Evolutionary conservation across 2,888 invertebrate species (phyloP).

Genomic region (Zaprionus obscuricornis): DNA sequence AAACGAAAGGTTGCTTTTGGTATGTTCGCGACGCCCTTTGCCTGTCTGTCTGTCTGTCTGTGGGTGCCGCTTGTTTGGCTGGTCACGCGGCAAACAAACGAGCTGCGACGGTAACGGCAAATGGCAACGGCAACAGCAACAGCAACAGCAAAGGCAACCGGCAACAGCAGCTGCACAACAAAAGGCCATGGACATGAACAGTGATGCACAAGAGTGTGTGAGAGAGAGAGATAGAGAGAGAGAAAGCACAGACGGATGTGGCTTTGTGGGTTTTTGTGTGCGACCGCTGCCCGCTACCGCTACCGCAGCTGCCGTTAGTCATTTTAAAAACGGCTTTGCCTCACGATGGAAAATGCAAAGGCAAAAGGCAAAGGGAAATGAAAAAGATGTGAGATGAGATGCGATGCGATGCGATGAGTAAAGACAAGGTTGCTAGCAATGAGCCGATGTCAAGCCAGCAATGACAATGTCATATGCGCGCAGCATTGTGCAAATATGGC

Average conservation of each 20-base stretch:
- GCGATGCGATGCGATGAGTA: constrained; percentile 4
- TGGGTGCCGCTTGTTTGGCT: constrained; percentile 61
- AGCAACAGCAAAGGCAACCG: not conserved
- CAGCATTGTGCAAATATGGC: constrained; percentile 61
- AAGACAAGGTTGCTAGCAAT: not conserved
- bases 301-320: constrained; percentile 67
- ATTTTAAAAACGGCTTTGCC: constrained; percentile 58
- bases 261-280: constrained; percentile 71
- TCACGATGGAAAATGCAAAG: constrained; percentile 37
- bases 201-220: too few species aligned
- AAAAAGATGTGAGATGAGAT: not conserved
- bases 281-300: constrained; percentile 41
- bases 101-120: constrained; percentile 18
- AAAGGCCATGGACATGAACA: constrained; percentile 58
- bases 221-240: not conserved
- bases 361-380: not conserved
- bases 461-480: constrained; percentile 67
- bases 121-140: constrained; percentile 16
- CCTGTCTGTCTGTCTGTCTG: constrained; percentile 5
- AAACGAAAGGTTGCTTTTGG: constrained; percentile 24
- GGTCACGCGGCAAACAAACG: constrained; percentile 69
- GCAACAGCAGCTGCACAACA: constrained; percentile 59
- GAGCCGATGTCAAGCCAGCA: constrained; percentile 18
- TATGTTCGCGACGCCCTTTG: not conserved
- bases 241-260: constrained; percentile 69